These are phyloP conservation scores for Plumapathes pennacea DNA, from an alignment of 92 coral and sea anemone species.

Conservation along the genomic window DNA sequence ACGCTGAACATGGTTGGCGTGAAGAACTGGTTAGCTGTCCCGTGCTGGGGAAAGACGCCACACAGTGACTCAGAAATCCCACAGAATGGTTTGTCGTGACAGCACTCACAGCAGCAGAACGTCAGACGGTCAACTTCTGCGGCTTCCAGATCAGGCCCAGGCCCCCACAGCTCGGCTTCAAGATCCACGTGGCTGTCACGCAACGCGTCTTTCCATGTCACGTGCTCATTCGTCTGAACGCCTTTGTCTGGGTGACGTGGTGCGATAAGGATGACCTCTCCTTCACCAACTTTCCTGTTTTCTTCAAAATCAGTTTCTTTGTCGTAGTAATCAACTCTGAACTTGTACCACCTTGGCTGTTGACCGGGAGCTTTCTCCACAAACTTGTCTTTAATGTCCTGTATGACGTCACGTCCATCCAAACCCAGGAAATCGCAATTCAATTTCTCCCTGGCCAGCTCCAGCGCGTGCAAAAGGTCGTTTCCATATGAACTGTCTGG, in stretches of 20 bases:
- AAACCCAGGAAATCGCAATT: conserved; percentile 62
- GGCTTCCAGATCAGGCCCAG: conserved; percentile 44
- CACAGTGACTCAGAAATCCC: conserved; percentile 35
- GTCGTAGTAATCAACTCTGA: conserved; percentile 45
- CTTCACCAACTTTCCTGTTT: conserved; percentile 43
- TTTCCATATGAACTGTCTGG: conserved; percentile 28
- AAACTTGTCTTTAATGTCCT: conserved; percentile 56
- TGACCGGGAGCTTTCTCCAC: conserved; percentile 44
- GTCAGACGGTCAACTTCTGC: conserved; percentile 45
- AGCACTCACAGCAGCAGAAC: conserved; percentile 63
- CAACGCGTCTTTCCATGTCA: conserved; percentile 37
- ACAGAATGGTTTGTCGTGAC: conserved; percentile 19
- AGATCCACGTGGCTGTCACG: conserved; percentile 46
- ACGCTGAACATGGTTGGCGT: conserved; percentile 60
- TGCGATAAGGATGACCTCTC: conserved; percentile 39
- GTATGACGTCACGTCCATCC: conserved; percentile 62
- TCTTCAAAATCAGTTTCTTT: conserved; percentile 8
- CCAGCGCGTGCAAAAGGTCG: conserved; percentile 9
- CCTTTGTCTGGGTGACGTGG: conserved; percentile 33
- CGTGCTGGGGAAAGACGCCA: conserved; percentile 60
- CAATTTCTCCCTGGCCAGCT: conserved; percentile 58
- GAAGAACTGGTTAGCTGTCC: conserved; percentile 59
- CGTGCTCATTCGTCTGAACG: conserved; percentile 1
- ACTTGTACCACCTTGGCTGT: conserved; percentile 66
- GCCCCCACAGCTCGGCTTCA: conserved; percentile 51